These are phyloP conservation scores for Eulimnadia texana DNA, from an alignment of 1,140 invertebrate genomes.

Conservation along the genomic window DNA sequence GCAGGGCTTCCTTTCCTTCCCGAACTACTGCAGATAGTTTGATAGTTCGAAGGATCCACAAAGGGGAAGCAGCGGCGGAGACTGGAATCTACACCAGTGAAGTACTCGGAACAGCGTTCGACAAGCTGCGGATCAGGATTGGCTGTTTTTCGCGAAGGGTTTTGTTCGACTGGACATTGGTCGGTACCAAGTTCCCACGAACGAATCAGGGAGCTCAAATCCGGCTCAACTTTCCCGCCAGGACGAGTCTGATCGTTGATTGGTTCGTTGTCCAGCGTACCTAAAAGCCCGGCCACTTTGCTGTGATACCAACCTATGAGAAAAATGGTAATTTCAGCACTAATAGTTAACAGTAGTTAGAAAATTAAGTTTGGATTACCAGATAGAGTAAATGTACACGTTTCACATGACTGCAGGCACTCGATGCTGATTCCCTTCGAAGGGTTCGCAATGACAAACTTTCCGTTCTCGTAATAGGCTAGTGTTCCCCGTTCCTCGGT, in stretches of 20 bases:
- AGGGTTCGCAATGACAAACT: not conserved
- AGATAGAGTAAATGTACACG: slow-evolving; percentile 10
- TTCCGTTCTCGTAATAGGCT: slow-evolving; percentile 10
- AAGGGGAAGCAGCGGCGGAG: slow-evolving; percentile 17
- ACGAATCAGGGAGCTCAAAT: slow-evolving; percentile 35
- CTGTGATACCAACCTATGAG: slow-evolving; percentile 61
- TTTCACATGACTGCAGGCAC: not conserved
- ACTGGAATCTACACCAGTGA: not conserved
- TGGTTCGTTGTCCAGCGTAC: slow-evolving; percentile 76
- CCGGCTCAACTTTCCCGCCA: slow-evolving; percentile 32
- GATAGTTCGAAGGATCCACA: slow-evolving; percentile 45
- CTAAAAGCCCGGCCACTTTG: slow-evolving; percentile 69
- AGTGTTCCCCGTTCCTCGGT: slow-evolving; percentile 7
- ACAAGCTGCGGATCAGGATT: not conserved
- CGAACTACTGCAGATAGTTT: slow-evolving; percentile 42
- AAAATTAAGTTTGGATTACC: slow-evolving; percentile 4
- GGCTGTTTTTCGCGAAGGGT: not conserved
- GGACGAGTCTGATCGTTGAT: slow-evolving; percentile 58
- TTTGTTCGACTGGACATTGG: not conserved
- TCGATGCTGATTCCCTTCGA: slow-evolving; percentile 1
- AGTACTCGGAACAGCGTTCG: not conserved
- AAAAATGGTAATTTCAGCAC: not conserved
- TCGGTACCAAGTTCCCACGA: slow-evolving; percentile 9
- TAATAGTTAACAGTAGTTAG: not conserved
- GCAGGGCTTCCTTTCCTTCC: slow-evolving; percentile 23